Percentiles rank a stretch among this genome's conserved stretches.
phyloP scores from a whole-genome alignment of 2,113 vertebrate species.

The Corydoras sp. region DNA sequence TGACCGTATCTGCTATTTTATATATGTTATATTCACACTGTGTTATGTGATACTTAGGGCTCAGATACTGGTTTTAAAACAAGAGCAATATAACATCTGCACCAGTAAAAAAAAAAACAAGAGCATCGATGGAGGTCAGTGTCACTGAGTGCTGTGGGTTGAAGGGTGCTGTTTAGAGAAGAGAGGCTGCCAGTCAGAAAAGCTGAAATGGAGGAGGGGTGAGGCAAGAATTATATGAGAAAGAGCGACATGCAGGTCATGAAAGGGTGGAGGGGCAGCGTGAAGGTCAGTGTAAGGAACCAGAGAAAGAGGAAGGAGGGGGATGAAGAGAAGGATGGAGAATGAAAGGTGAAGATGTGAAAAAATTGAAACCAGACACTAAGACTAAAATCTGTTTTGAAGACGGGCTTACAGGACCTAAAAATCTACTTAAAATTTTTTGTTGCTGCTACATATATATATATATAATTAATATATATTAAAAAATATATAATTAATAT shows the following conservation, averaged over 20 bases:
- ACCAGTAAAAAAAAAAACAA: conserved; percentile 1
- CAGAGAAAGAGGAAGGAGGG: conserved; percentile 3
- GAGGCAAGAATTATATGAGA: not conserved
- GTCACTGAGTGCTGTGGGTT: conserved; percentile 33
- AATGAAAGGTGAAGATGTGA: not conserved
- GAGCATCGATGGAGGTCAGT: conserved; percentile 37
- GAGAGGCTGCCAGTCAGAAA: conserved; percentile 3
- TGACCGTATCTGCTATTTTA: no score
- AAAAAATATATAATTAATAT: no score
- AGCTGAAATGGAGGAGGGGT: conserved; percentile 11
- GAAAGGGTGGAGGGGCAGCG: not conserved
- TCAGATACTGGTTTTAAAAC: not conserved
- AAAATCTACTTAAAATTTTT: no score
- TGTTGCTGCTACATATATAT: no score
- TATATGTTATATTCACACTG: no score
- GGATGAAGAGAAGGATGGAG: conserved; percentile 11
- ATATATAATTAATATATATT: no score
- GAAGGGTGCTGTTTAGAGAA: conserved; percentile 12
- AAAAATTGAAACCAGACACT: not conserved
- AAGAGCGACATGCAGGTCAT: conserved; percentile 16
- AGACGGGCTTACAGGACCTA: no score
- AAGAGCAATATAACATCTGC: no score
- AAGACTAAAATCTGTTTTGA: not conserved
- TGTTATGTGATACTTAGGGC: not conserved
- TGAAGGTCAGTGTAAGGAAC: not conserved